A percentile compares a stretch with the other conserved stretches of the same genome.
phyloP scores from a whole-genome alignment of 2,113 vertebrate genomes.

The Chionomys nivalis region DNA sequence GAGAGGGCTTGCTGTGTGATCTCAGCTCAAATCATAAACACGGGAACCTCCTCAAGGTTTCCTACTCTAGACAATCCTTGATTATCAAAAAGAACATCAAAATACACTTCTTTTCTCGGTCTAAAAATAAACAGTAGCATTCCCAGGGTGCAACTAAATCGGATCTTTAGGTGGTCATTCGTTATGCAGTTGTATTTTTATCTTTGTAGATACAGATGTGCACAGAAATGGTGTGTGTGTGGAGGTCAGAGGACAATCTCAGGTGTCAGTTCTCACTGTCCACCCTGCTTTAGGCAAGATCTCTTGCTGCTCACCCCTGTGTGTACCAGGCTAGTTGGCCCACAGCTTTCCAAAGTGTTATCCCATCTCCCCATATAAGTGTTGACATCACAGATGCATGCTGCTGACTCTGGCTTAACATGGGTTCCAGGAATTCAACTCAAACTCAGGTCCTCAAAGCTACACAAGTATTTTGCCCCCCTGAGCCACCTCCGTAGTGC shows the following conservation, averaged over 20 bases:
- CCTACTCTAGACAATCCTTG: background rate
- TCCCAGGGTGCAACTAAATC: background rate
- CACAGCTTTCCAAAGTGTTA: background rate
- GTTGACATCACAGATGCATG: background rate
- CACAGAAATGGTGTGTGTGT: background rate
- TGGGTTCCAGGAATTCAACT: background rate
- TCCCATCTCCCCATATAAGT: background rate
- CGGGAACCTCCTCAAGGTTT: background rate
- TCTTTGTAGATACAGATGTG: background rate
- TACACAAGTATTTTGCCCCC: background rate
- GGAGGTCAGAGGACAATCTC: background rate
- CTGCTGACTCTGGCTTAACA: background rate
- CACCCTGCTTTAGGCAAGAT: background rate
- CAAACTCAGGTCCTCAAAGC: background rate
- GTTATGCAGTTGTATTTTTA: background rate
- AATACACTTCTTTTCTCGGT: background rate
- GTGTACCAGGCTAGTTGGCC: background rate
- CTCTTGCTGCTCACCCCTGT: background rate
- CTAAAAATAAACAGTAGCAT: background rate
- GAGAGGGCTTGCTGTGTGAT: background rate
- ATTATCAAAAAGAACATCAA: conserved; percentile 10
- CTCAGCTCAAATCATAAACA: conserved; percentile 19
- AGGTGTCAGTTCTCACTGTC: background rate
- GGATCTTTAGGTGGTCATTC: background rate
- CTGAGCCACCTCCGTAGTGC: background rate